Evolutionary conservation across 2,797 vertebrate species (phyloP).

Genomic region (Rallus crepitans): DNA sequence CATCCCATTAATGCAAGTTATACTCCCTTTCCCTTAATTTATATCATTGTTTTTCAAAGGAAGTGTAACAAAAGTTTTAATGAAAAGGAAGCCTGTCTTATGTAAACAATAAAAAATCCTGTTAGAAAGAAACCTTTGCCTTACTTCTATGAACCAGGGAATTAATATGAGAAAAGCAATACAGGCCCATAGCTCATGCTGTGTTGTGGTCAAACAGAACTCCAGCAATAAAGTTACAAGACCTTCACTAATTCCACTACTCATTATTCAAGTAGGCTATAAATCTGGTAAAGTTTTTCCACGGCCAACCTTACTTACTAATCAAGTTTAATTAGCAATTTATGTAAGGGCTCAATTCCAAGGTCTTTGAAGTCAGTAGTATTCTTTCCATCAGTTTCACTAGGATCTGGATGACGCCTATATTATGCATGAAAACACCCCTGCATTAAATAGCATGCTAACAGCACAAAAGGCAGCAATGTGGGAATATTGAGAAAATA

Average conservation of each 20-base stretch:
- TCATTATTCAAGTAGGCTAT: constrained; percentile 8
- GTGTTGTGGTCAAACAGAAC: background rate
- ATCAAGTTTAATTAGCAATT: constrained; percentile 45
- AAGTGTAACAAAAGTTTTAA: constrained; percentile 37
- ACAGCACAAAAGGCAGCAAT: background rate
- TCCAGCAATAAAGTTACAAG: background rate
- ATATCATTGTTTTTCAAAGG: constrained; percentile 50
- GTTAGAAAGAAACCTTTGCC: background rate
- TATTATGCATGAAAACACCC: background rate
- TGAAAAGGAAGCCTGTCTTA: constrained; percentile 21
- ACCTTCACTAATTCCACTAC: background rate
- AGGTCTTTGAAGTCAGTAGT: constrained; percentile 36
- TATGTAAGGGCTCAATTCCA: background rate
- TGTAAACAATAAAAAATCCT: constrained; percentile 15
- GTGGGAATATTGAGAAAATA: background rate
- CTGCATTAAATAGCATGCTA: background rate
- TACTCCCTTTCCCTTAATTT: constrained; percentile 57
- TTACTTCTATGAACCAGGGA: background rate
- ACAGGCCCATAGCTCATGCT: background rate
- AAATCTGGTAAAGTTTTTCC: constrained; percentile 5
- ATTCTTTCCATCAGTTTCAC: background rate
- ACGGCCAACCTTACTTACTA: background rate
- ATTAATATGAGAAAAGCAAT: background rate
- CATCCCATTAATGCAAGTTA: background rate
- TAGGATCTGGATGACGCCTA: background rate